Evolutionary conservation across 2,113 vertebrate species (phyloP).

Genomic region (Actinemys pallida): DNA sequence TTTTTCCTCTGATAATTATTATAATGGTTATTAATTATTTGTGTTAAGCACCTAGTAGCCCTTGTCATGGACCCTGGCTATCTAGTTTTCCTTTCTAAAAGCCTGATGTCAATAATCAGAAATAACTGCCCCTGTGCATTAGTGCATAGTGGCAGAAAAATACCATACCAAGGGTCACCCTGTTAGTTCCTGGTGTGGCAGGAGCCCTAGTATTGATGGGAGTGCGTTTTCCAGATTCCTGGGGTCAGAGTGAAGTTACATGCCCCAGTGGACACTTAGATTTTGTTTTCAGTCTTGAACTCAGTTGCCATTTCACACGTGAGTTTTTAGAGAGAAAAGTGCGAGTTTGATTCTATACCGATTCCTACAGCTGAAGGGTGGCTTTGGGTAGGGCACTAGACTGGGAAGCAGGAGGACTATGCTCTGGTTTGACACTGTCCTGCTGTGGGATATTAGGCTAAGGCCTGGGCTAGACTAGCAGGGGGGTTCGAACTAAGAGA

Average conservation of each 20-base stretch:
- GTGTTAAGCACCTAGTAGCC: no score
- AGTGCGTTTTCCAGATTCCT: neutral
- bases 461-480: no score
- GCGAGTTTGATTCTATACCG: neutral
- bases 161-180: neutral
- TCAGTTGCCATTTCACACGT: neutral
- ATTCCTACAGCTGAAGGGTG: neutral
- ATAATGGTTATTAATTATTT: neutral
- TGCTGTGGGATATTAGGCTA: neutral
- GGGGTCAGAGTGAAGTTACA: rapidly evolving
- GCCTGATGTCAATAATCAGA: neutral
- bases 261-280: neutral
- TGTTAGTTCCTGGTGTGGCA: rapidly evolving
- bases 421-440: neutral
- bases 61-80: neutral
- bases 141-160: neutral
- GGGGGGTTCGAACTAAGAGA: no score
- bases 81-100: neutral
- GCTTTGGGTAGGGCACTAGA: neutral
- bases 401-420: neutral
- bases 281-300: neutral
- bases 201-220: neutral
- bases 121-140: neutral
- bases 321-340: neutral
- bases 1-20: neutral